Evolutionary conservation across 2,888 invertebrate species (phyloP), one percentile per base, ranked within the genome.

Genomic region (Folsomia manolachei): DNA sequence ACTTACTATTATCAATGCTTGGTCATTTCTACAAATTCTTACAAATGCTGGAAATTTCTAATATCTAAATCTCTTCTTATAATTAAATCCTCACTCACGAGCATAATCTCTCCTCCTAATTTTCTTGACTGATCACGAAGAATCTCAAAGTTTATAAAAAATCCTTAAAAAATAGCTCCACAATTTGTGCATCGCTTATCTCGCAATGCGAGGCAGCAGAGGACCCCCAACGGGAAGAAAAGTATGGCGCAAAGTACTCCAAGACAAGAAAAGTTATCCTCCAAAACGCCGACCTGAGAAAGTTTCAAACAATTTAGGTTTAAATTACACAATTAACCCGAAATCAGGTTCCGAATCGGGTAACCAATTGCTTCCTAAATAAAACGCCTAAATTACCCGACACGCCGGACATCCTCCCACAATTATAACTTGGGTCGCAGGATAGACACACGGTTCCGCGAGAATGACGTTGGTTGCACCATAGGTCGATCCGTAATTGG

Each of bases 341-440:
- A 11, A 51, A 51, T 51, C 51, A 51, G 9, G 9, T 51, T 51
- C 51, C 51, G 18, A 18, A 51, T n/a, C n/a, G n/a, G n/a, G n/a
- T n/a, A n/a, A n/a, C 9, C 9, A 51, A 51, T 51, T 51, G 9
- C 51, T 11, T 51, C 51, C 9, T 51, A 51, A 51, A 51, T 11
- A 51, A 11, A 51, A 51, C 51, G 51, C 18, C 18, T 9, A 11
- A 51, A 9, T 51, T 82, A 88, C 92, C 79, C 94, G 87, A 82
- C 95, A 95, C 1, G 92, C 91, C 1, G 95, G 95, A 83, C 95
- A 95, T 1, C 91, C 93, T 0, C 94, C 94, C 0, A 95, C 90
- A 0, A 93, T 86, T 75, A 94, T 90, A 52, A 94, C 92, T 75
- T 92, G 90, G 1, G 90, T 89, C 66, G 90, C 88, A 76, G 90